phyloP scores from a whole-genome alignment of 1,140 invertebrate species.

The Conus ventricosus region DNA sequence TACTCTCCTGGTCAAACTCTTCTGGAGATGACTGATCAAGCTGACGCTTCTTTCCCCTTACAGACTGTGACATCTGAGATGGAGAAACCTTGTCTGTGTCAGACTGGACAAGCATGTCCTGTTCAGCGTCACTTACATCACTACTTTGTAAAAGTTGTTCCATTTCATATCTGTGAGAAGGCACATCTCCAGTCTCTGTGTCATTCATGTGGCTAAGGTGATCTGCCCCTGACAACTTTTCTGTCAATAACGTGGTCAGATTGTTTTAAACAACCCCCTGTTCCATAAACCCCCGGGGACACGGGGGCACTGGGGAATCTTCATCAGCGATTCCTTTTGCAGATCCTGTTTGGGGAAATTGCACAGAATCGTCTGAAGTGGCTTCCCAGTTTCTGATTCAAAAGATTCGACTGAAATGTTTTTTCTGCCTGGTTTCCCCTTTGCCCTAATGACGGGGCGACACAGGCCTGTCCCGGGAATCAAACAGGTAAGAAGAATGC shows the following conservation, averaged over 20 bases:
- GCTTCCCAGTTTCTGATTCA: not conserved
- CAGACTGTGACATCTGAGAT: too few species aligned
- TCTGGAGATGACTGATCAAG: not conserved
- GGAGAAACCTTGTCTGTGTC: too few species aligned
- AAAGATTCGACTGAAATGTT: too few species aligned
- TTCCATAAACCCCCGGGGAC: too few species aligned
- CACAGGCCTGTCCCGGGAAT: too few species aligned
- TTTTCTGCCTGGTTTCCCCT: too few species aligned
- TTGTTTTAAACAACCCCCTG: too few species aligned
- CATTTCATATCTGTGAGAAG: not conserved
- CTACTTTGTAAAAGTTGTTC: not conserved
- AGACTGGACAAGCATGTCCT: not conserved
- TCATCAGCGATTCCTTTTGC: too few species aligned
- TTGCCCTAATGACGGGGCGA: too few species aligned
- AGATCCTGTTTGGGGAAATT: too few species aligned
- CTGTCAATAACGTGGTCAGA: not conserved
- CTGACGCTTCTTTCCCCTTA: not conserved
- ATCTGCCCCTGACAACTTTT: not conserved
- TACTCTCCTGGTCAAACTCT: not conserved
- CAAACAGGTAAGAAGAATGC: not conserved
- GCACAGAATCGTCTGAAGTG: not conserved
- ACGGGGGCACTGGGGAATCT: too few species aligned
- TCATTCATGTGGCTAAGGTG: not conserved
- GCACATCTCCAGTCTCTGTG: not conserved
- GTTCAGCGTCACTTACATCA: not conserved